These are phyloP conservation scores for Agrochola lota DNA, from an alignment of 2,888 invertebrate genomes.

Conservation along the genomic window DNA sequence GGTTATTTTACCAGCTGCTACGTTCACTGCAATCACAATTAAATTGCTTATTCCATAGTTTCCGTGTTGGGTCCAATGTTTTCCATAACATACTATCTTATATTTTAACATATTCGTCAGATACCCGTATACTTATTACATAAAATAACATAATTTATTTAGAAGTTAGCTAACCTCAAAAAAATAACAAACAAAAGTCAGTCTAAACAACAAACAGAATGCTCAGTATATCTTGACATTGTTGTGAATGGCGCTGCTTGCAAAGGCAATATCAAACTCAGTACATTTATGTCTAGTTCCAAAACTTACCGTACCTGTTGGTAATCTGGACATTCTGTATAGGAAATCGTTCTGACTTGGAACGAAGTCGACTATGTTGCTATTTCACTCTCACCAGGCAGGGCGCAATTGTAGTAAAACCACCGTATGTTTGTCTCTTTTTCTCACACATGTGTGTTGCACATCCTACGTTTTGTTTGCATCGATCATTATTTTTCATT, in stretches of 20 bases:
- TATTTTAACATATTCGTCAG: neutral
- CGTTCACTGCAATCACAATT: neutral
- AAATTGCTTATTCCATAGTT: neutral
- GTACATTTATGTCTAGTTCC: conserved; percentile 15
- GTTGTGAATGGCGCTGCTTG: conserved; percentile 8
- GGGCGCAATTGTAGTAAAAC: neutral
- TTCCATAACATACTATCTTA: neutral
- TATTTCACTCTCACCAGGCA: neutral
- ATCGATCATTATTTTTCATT: conserved; percentile 12
- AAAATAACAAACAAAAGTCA: neutral
- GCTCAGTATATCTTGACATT: neutral
- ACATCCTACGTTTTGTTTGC: neutral
- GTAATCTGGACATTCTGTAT: conserved; percentile 6
- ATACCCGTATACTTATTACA: too few relatives aligned
- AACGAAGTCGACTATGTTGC: conserved; percentile 6
- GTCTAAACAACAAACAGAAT: neutral
- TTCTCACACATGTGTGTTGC: neutral
- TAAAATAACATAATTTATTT: too few relatives aligned
- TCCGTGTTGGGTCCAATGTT: neutral
- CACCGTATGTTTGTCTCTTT: conserved; percentile 11
- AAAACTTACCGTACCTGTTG: neutral
- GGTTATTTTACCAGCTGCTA: conserved; percentile 3
- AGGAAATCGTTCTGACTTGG: neutral
- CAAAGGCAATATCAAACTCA: conserved; percentile 15
- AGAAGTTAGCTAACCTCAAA: neutral